Conservation (phyloP, 2,888 invertebrate genomes). For the Morpho deidamia region DNA sequence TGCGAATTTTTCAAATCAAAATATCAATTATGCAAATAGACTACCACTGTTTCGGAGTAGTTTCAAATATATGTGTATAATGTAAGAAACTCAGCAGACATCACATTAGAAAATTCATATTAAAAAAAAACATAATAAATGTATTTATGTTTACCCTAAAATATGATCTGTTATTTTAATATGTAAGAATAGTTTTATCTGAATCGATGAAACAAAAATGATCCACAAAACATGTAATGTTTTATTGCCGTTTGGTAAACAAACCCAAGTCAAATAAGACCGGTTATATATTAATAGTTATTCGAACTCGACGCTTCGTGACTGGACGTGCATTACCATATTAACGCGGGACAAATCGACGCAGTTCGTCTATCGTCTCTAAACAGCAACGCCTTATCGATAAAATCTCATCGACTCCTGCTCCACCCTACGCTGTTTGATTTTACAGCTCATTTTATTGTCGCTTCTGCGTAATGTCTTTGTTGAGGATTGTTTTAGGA, state of each 20-base stretch:
- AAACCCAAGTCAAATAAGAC: conserved; percentile 33
- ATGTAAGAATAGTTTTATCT: not conserved
- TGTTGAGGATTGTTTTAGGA: conserved; percentile 25
- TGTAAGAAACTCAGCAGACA: no score
- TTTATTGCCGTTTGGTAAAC: conserved; percentile 39
- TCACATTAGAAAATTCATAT: no score
- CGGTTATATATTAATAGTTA: conserved; percentile 21
- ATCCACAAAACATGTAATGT: conserved; percentile 14
- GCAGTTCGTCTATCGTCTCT: conserved; percentile 35
- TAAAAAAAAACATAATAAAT: no score
- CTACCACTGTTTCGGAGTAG: no score
- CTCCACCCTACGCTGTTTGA: conserved; percentile 26
- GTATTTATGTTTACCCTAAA: no score
- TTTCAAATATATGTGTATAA: no score
- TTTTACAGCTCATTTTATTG: conserved; percentile 47
- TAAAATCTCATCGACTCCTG: conserved; percentile 29
- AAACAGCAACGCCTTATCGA: conserved; percentile 29
- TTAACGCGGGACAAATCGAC: conserved; percentile 44
- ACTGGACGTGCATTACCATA: conserved; percentile 47
- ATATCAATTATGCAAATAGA: no score
- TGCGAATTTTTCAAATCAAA: no score
- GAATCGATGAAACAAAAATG: conserved; percentile 4
- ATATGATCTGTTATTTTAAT: no score
- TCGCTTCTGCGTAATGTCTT: conserved; percentile 35
- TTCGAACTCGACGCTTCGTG: conserved; percentile 30